A percentile compares a stretch with the other conserved stretches of the same genome.
Evolutionary conservation across 2,888 invertebrate genomes (phyloP).

Genomic region (Torymus auratus): DNA sequence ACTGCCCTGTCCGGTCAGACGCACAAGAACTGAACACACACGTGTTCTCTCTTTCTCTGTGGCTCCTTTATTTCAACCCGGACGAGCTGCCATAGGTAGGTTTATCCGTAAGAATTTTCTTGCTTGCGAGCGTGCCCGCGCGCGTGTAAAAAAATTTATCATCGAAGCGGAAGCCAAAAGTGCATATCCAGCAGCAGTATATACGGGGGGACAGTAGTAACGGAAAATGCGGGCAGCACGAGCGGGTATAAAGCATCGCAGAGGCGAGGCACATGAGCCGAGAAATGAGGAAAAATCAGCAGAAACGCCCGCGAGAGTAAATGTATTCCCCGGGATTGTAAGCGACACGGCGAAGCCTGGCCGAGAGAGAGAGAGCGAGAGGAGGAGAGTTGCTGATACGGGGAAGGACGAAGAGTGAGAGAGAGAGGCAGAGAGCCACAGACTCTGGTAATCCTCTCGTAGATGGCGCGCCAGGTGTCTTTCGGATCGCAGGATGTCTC

Average conservation of each 20-base stretch:
- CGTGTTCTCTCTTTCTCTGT: not conserved
- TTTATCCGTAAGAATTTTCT: not conserved
- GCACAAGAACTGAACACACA: not conserved
- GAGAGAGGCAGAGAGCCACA: not conserved
- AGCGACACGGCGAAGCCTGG: not conserved
- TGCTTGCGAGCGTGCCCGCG: not conserved
- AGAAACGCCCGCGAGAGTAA: constrained; percentile 9
- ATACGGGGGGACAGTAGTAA: too few species aligned
- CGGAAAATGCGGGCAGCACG: too few species aligned
- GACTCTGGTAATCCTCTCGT: constrained; percentile 63
- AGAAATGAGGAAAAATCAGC: constrained; percentile 24
- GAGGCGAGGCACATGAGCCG: not conserved
- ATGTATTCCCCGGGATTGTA: not conserved
- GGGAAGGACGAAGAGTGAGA: not conserved
- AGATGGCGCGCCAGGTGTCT: constrained; percentile 75
- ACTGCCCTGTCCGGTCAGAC: constrained; percentile 50
- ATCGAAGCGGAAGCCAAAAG: not conserved
- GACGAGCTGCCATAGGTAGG: constrained; percentile 11
- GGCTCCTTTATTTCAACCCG: not conserved
- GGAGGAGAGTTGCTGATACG: not conserved
- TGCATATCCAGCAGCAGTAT: constrained; percentile 11
- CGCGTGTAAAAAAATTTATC: constrained; percentile 21
- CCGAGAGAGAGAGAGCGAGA: not conserved
- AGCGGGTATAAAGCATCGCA: too few species aligned
- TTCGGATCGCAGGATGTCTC: constrained; percentile 68